Conservation (phyloP, 1,140 invertebrate species). For the Paralvinella palmiformis region DNA sequence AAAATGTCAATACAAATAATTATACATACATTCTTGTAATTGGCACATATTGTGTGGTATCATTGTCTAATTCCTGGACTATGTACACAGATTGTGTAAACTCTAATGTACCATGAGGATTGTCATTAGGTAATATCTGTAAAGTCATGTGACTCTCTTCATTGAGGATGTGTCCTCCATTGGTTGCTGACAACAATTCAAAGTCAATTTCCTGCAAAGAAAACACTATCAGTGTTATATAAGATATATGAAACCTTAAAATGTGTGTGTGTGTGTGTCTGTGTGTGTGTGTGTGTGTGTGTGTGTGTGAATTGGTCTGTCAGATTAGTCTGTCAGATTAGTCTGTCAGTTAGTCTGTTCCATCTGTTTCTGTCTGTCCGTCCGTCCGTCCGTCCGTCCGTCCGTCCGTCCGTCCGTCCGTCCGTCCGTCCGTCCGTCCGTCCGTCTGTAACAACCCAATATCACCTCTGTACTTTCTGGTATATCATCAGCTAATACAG, state of each 20-base stretch:
- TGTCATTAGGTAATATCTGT: conserved; percentile 42
- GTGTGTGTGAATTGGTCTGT: too few species aligned
- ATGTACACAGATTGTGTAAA: conserved; percentile 24
- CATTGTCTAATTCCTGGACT: conserved; percentile 25
- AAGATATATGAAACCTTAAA: neutral
- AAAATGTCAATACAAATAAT: neutral
- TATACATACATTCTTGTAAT: conserved; percentile 31
- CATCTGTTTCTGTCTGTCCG: too few species aligned
- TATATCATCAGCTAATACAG: conserved; percentile 36
- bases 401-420: too few species aligned
- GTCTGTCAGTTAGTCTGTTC: too few species aligned
- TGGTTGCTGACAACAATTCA: conserved; percentile 25
- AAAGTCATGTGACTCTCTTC: conserved; percentile 28
- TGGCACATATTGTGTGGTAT: conserved; percentile 26
- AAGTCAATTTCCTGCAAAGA: conserved; percentile 33
- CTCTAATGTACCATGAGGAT: conserved; percentile 40
- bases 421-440: too few species aligned
- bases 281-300: too few species aligned
- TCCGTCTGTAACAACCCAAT: neutral
- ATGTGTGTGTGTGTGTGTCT: neutral
- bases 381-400: too few species aligned
- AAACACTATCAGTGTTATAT: conserved; percentile 1
- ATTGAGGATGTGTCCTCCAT: conserved; percentile 31
- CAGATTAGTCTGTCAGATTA: too few species aligned
- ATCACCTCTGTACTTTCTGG: conserved; percentile 42